Evolutionary conservation across 2,888 invertebrate genomes (phyloP).

Genomic region (Meteorus cinctellus): DNA sequence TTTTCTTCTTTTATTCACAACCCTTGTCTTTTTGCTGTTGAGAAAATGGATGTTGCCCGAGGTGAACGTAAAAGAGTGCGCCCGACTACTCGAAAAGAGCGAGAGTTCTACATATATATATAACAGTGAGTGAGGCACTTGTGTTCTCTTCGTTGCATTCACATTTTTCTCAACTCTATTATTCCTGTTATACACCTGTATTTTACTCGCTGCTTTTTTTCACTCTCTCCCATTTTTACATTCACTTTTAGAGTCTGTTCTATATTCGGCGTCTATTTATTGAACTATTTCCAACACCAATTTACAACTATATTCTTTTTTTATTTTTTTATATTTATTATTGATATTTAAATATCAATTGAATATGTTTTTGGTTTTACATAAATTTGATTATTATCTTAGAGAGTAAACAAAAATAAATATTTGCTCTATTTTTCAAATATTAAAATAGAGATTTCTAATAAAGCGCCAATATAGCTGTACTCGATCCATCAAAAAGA

Average conservation of each 20-base stretch:
- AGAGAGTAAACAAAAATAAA: background rate
- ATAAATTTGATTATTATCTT: background rate
- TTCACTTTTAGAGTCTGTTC: background rate
- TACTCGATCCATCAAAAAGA: conserved; percentile 5
- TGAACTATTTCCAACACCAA: background rate
- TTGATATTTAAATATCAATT: background rate
- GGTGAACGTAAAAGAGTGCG: background rate
- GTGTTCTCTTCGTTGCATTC: conserved; percentile 10
- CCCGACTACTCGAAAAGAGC: background rate
- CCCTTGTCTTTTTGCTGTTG: background rate
- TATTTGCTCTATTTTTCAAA: background rate
- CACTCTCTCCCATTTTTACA: background rate
- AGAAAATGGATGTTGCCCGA: conserved; percentile 9
- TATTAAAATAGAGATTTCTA: background rate
- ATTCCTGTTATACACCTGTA: conserved; percentile 8
- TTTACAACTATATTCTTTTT: background rate
- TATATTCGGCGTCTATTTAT: background rate
- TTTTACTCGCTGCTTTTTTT: background rate
- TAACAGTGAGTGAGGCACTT: background rate
- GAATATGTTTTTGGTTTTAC: background rate
- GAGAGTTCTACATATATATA: background rate
- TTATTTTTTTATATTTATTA: background rate
- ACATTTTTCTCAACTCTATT: conserved; percentile 12
- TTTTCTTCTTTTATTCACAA: background rate
- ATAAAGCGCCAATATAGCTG: background rate